Percentiles rank a stretch among this genome's conserved stretches.
Conservation (phyloP, 2,797 vertebrate species). For the Chiloscyllium punctatum region DNA sequence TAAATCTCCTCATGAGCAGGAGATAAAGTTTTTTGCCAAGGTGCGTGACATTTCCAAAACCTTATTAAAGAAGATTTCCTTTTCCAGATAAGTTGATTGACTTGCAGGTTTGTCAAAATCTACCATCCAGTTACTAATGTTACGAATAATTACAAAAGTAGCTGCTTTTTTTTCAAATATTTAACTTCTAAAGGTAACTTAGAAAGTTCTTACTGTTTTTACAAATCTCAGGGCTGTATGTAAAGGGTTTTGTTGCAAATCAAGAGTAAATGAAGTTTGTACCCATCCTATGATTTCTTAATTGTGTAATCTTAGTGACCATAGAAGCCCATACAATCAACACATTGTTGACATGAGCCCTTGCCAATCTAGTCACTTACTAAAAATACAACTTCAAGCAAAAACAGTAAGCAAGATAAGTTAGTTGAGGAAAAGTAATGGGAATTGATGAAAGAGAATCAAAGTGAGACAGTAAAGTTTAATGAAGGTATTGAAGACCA, state of each 20-base stretch:
- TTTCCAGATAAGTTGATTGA: background rate
- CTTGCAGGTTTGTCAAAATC: background rate
- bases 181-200: background rate
- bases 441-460: too few species aligned
- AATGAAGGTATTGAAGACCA: too few species aligned
- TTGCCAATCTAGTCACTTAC: background rate
- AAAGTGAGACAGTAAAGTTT: too few species aligned
- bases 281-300: background rate
- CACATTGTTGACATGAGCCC: background rate
- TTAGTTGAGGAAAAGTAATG: too few species aligned
- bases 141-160: background rate
- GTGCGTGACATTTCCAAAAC: slow-evolving; percentile 55
- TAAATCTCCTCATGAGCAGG: slow-evolving; percentile 89
- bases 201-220: background rate
- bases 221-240: background rate
- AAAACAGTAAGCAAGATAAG: too few species aligned
- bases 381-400: too few species aligned
- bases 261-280: background rate
- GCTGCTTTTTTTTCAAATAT: background rate
- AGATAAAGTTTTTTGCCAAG: slow-evolving; percentile 99
- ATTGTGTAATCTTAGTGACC: background rate
- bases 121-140: background rate
- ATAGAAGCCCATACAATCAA: background rate
- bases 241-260: background rate
- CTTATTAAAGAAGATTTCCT: background rate